These are phyloP conservation scores for Phaedon cochleariae DNA, from an alignment of 2,888 invertebrate genomes.

Conservation along the genomic window DNA sequence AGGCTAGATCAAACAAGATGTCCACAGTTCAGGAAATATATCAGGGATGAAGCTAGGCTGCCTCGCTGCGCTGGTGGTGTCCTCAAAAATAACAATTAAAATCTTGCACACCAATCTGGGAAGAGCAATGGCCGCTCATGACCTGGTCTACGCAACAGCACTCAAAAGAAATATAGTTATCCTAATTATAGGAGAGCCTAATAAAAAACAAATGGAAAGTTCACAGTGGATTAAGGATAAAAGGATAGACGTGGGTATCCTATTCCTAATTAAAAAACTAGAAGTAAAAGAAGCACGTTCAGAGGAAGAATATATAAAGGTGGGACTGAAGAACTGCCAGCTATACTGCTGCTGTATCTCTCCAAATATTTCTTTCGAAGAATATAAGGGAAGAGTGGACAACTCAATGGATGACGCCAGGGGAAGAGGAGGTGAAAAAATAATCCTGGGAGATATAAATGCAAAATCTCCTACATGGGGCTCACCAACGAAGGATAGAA, in stretches of 20 bases:
- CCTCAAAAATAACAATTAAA: background rate
- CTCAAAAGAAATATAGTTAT: too few species aligned
- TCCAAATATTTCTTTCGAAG: conserved; percentile 4
- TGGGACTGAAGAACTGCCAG: too few species aligned
- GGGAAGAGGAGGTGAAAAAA: background rate
- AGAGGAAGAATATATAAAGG: too few species aligned
- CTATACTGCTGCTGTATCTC: conserved; percentile 15
- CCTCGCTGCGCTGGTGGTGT: background rate
- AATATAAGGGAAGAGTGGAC: conserved; percentile 7
- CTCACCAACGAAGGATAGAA: conserved; percentile 9
- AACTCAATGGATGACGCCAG: background rate
- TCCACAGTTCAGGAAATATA: conserved; percentile 7
- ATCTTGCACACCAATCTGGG: too few species aligned
- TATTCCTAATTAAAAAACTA: too few species aligned
- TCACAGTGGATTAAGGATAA: too few species aligned
- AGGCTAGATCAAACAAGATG: conserved; percentile 11
- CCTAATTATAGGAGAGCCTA: too few species aligned
- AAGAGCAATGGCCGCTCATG: too few species aligned
- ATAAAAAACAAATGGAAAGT: too few species aligned
- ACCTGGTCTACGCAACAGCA: too few species aligned
- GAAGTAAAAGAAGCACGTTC: too few species aligned
- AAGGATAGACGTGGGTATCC: too few species aligned
- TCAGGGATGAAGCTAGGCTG: conserved; percentile 4
- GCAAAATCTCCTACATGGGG: conserved; percentile 24
- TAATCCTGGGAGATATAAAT: conserved; percentile 22